These are phyloP conservation scores for Neomorphus geoffroyi DNA, from an alignment of 2,797 vertebrate genomes.

Conservation along the genomic window DNA sequence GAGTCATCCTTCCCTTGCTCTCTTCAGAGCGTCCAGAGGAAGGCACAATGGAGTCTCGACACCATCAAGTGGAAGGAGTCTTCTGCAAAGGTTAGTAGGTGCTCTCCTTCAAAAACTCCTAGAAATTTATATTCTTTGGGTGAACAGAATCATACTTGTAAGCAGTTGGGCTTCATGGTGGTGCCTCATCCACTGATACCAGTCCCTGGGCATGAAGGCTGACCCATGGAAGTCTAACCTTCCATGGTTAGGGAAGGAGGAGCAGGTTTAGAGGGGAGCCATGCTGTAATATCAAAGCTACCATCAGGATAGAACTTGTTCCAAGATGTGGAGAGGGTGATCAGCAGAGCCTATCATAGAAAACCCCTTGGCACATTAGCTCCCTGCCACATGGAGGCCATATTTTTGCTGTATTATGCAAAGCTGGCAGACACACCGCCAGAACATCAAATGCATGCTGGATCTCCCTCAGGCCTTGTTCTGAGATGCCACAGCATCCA, in stretches of 20 bases:
- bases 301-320: not conserved
- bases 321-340: accelerated
- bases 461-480: not conserved
- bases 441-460: not conserved
- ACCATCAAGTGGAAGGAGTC: not conserved
- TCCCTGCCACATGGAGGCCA: not conserved
- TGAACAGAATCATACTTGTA: not conserved
- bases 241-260: not conserved
- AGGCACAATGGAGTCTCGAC: not conserved
- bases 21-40: not conserved
- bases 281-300: not conserved
- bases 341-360: not conserved
- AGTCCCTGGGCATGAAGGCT: not conserved
- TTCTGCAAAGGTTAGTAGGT: conserved; percentile 36
- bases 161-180: not conserved
- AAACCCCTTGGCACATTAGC: not conserved
- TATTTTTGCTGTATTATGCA: not conserved
- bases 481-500: not conserved
- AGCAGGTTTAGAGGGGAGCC: not conserved
- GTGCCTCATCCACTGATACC: not conserved
- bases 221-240: not conserved
- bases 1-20: not conserved
- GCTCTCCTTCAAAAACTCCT: not conserved
- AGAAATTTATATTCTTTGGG: not conserved
- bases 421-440: not conserved